These are phyloP conservation scores for Podilymbus podiceps DNA, from an alignment of 2,113 vertebrate genomes.

Conservation along the genomic window DNA sequence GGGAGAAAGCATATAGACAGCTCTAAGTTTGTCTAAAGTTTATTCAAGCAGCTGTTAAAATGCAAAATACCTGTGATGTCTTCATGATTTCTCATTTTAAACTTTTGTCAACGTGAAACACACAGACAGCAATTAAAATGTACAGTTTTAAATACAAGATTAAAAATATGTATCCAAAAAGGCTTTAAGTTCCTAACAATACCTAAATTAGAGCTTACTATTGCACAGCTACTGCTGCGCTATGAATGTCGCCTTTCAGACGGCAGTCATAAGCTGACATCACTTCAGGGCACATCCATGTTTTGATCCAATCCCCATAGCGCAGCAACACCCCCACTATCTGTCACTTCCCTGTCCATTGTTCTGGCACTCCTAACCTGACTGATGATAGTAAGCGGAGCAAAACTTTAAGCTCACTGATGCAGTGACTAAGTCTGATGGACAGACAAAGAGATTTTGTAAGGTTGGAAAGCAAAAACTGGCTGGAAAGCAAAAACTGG, in stretches of 20 bases:
- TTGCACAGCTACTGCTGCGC: not conserved
- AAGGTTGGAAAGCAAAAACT: not conserved
- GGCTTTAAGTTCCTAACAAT: not conserved
- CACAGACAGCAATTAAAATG: not conserved
- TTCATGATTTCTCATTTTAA: not conserved
- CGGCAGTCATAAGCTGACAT: not conserved
- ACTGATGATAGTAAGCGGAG: not conserved
- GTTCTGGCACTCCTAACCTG: not conserved
- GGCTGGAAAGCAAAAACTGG: too few relatives aligned
- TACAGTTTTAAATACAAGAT: not conserved
- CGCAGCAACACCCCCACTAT: not conserved
- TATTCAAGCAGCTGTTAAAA: not conserved
- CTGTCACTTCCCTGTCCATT: not conserved
- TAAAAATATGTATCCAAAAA: not conserved
- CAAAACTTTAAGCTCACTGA: not conserved
- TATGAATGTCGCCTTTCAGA: not conserved
- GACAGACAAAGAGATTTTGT: not conserved
- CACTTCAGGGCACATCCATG: not conserved
- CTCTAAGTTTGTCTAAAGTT: constrained; percentile 1
- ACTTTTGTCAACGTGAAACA: not conserved
- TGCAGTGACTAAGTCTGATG: not conserved
- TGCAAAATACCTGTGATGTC: not conserved
- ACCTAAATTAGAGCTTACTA: not conserved
- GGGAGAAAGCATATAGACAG: not conserved
- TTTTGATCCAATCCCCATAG: not conserved